Conservation (phyloP, 2,797 vertebrate genomes). For the Chrysocyon brachyurus region DNA sequence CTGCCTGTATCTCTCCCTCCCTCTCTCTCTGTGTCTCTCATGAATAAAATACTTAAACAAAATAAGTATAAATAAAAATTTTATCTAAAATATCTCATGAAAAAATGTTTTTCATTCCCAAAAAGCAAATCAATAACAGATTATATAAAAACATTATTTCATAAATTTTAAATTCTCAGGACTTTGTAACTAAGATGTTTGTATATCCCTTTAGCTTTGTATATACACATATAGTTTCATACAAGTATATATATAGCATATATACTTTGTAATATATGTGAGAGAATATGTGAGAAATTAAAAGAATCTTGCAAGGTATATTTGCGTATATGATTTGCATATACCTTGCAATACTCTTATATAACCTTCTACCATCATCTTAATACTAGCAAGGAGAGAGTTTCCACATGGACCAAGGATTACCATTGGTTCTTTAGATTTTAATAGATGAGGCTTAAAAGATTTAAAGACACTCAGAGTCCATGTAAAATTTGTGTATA, state of each 20-base stretch:
- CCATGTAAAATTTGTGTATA: not conserved
- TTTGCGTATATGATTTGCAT: not conserved
- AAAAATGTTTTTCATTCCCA: not conserved
- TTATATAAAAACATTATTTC: not conserved
- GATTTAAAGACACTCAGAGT: not conserved
- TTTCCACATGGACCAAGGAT: not conserved
- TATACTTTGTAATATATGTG: not conserved
- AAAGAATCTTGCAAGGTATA: not conserved
- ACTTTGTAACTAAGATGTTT: not conserved
- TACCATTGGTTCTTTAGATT: not conserved
- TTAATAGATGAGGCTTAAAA: not conserved
- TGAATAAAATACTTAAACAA: not conserved
- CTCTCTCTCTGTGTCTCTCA: too few species aligned
- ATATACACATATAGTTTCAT: not conserved
- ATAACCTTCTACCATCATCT: not conserved
- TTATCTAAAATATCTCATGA: not conserved
- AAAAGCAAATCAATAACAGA: slow-evolving; percentile 32
- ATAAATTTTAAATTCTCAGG: slow-evolving; percentile 14
- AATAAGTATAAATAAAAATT: not conserved
- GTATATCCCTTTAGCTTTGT: not conserved
- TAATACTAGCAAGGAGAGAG: not conserved
- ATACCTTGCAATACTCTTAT: not conserved
- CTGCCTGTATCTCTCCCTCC: too few species aligned
- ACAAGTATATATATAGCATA: not conserved
- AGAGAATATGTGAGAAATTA: not conserved